Evolutionary conservation across 2,888 invertebrate genomes (phyloP).

Genomic region (Pterostichus niger): DNA sequence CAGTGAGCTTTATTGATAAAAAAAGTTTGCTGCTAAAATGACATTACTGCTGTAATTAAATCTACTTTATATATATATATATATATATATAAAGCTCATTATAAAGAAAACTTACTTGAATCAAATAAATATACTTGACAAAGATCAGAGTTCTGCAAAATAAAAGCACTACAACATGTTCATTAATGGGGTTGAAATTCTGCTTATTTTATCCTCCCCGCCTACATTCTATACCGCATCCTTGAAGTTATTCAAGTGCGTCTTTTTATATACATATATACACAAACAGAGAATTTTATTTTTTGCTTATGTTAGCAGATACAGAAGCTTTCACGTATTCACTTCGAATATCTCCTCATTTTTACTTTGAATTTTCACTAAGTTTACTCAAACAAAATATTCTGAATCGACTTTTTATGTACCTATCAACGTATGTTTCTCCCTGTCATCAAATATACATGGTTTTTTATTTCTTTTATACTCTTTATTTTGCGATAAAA

Average conservation of each 20-base stretch:
- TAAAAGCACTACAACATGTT: too few species aligned
- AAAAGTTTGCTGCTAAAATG: too few species aligned
- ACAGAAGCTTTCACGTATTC: constrained; percentile 52
- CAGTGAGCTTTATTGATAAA: too few species aligned
- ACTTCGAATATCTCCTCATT: constrained; percentile 34
- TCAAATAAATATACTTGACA: too few species aligned
- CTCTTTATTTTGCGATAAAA: neutral
- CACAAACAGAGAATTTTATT: constrained; percentile 37
- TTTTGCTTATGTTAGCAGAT: constrained; percentile 31
- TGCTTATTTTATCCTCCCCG: too few species aligned
- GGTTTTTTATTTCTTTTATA: neutral
- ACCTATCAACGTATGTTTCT: constrained; percentile 3
- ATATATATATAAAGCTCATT: too few species aligned
- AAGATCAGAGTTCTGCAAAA: too few species aligned
- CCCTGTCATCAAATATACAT: neutral
- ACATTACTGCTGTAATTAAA: too few species aligned
- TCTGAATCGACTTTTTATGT: constrained; percentile 35
- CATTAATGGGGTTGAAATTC: too few species aligned
- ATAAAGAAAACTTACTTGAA: too few species aligned
- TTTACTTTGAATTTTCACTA: constrained; percentile 34
- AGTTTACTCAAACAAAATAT: constrained; percentile 48
- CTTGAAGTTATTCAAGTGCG: constrained; percentile 44
- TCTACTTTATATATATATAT: too few species aligned
- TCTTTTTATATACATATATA: constrained; percentile 23
- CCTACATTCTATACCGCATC: neutral